These are phyloP conservation scores for Ormyrus pomaceus DNA, from an alignment of 2,888 invertebrate species.

Conservation along the genomic window DNA sequence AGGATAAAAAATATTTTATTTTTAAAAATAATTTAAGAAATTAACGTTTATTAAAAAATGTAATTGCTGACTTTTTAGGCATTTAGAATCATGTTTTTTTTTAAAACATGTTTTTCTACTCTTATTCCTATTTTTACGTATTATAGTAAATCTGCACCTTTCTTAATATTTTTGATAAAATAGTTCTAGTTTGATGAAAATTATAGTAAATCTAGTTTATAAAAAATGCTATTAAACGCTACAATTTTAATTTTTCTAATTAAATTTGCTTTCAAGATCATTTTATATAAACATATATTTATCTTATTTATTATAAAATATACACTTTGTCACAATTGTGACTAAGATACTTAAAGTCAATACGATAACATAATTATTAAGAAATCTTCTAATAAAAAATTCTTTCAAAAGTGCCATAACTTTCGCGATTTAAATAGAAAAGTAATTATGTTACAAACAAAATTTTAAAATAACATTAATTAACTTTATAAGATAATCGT, in stretches of 20 bases:
- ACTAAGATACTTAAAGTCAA: slow-evolving; percentile 30
- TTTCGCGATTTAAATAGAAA: not conserved
- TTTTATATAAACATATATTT: slow-evolving; percentile 50
- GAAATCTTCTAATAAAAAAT: slow-evolving; percentile 24
- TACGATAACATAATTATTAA: slow-evolving; percentile 14
- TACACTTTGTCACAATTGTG: slow-evolving; percentile 26
- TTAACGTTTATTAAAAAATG: slow-evolving; percentile 47
- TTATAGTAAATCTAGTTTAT: slow-evolving; percentile 12
- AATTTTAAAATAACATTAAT: slow-evolving; percentile 4
- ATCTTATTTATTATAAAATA: slow-evolving; percentile 45
- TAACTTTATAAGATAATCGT: slow-evolving; percentile 2
- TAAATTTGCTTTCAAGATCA: slow-evolving; percentile 13
- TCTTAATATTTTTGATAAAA: slow-evolving; percentile 27
- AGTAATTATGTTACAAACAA: slow-evolving; percentile 26
- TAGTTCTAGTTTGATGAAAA: slow-evolving; percentile 25
- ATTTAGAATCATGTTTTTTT: slow-evolving; percentile 5
- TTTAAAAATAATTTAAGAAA: slow-evolving; percentile 38
- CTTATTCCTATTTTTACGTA: slow-evolving; percentile 36
- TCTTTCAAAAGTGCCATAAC: slow-evolving; percentile 4
- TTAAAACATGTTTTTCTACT: not conserved
- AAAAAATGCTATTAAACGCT: slow-evolving; percentile 17
- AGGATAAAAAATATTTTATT: slow-evolving; percentile 13
- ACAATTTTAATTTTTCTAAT: slow-evolving; percentile 8
- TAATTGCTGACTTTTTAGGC: slow-evolving; percentile 9
- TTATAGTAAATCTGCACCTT: slow-evolving; percentile 38